A percentile compares a stretch with the other conserved stretches of the same genome.
Evolutionary conservation across 2,113 vertebrate genomes (phyloP).

Genomic region (Toxostoma redivivum): DNA sequence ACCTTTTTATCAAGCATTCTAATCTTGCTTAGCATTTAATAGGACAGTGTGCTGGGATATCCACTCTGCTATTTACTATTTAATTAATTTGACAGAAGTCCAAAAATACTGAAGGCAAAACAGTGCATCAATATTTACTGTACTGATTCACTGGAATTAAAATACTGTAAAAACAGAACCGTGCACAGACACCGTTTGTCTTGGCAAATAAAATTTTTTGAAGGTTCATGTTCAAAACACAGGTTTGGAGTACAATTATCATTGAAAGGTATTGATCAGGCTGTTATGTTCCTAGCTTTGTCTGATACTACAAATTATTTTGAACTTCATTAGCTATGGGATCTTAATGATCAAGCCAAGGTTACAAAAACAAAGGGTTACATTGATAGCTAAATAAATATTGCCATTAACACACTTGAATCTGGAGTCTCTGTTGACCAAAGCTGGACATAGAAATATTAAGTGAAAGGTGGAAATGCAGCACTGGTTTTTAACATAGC

Average conservation of each 20-base stretch:
- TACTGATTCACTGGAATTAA: constrained; percentile 66
- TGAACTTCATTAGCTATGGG: not conserved
- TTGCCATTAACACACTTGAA: not conserved
- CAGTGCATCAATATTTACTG: constrained; percentile 69
- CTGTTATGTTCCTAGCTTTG: not conserved
- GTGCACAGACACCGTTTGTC: constrained; percentile 54
- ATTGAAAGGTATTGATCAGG: constrained; percentile 28
- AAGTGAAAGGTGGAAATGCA: not conserved
- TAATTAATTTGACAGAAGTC: constrained; percentile 60
- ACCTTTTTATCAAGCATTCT: constrained; percentile 36
- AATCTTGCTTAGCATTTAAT: constrained; percentile 45
- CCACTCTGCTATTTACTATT: constrained; percentile 61
- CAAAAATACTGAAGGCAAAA: constrained; percentile 65
- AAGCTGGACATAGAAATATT: not conserved
- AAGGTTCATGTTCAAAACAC: constrained; percentile 28
- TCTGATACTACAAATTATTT: not conserved
- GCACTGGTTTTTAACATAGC: not conserved
- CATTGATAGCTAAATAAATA: constrained; percentile 36
- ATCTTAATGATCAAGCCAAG: not conserved
- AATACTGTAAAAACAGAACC: constrained; percentile 65
- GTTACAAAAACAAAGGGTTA: constrained; percentile 15
- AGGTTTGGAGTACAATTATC: constrained; percentile 19
- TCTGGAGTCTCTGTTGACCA: not conserved
- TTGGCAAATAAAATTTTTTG: constrained; percentile 43
- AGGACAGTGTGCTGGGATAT: constrained; percentile 51